A percentile compares a stretch with the other conserved stretches of the same genome.
phyloP scores from a whole-genome alignment of 2,113 vertebrate genomes.

The Halcyon senegalensis region DNA sequence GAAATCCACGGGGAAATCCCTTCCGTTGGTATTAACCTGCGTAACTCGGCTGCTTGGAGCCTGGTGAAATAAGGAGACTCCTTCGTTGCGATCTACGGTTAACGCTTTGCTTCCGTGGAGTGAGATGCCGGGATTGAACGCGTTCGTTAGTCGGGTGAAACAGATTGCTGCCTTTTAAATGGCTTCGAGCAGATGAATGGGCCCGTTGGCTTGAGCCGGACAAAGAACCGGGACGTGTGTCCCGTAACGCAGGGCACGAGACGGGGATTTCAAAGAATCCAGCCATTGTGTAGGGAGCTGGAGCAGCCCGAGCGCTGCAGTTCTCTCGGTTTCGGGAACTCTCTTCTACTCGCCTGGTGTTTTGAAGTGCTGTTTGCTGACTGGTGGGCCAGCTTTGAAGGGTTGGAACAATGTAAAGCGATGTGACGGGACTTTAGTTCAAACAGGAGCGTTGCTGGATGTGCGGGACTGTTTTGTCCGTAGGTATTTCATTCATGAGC shows the following conservation, averaged over 20 bases:
- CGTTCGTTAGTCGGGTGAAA: not conserved
- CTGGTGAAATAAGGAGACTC: not conserved
- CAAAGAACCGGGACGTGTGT: slow-evolving; percentile 30
- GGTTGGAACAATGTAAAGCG: not conserved
- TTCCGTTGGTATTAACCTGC: not conserved
- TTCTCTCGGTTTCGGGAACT: slow-evolving; percentile 10
- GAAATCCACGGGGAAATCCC: not conserved
- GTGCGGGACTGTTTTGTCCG: not conserved
- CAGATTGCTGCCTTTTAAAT: not conserved
- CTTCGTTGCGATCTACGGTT: not conserved
- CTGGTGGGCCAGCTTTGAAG: not conserved
- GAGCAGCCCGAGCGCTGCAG: not conserved
- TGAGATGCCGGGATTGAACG: not conserved
- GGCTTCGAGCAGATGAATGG: not conserved
- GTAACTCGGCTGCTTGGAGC: not conserved
- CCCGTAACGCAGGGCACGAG: not conserved
- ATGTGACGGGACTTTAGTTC: slow-evolving; percentile 10
- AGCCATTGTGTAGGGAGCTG: not conserved
- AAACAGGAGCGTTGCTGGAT: not conserved
- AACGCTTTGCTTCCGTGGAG: not conserved
- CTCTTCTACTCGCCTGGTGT: not conserved
- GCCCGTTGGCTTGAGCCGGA: not conserved
- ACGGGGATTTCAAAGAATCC: slow-evolving; percentile 31
- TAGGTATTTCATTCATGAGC: slow-evolving; percentile 44
- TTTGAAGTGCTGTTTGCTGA: slow-evolving; percentile 40